These are phyloP conservation scores for Yoshiicerus persimilis DNA, from an alignment of 1,140 invertebrate genomes.

Conservation along the genomic window DNA sequence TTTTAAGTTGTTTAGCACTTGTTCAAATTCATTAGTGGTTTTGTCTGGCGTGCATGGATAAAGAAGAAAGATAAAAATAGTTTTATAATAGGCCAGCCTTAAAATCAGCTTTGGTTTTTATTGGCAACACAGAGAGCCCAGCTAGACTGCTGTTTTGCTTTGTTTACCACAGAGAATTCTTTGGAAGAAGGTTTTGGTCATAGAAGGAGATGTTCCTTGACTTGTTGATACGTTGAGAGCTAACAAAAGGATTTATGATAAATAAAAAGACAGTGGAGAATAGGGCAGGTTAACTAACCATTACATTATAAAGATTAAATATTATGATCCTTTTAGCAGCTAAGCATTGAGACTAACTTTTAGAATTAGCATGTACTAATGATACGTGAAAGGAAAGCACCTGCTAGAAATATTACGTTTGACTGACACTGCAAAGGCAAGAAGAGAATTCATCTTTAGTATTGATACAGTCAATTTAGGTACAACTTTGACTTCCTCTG, in stretches of 20 bases:
- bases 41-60: neutral
- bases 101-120: neutral
- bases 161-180: neutral
- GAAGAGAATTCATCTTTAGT: neutral
- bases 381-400: neutral
- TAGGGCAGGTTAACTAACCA: neutral
- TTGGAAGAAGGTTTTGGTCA: neutral
- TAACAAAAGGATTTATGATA: conserved; percentile 3
- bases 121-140: neutral
- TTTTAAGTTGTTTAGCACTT: neutral
- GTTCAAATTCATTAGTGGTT: neutral
- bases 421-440: neutral
- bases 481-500: neutral
- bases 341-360: neutral
- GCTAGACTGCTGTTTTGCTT: neutral
- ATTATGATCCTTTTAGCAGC: neutral
- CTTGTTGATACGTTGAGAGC: neutral
- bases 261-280: neutral
- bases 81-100: neutral
- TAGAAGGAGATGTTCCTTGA: conserved; percentile 2
- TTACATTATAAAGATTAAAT: neutral
- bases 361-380: neutral
- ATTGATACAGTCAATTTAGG: neutral
- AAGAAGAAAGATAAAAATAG: neutral
- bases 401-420: neutral